Conservation (phyloP, 2,797 vertebrate species). For the Brotogeris chrysoptera region DNA sequence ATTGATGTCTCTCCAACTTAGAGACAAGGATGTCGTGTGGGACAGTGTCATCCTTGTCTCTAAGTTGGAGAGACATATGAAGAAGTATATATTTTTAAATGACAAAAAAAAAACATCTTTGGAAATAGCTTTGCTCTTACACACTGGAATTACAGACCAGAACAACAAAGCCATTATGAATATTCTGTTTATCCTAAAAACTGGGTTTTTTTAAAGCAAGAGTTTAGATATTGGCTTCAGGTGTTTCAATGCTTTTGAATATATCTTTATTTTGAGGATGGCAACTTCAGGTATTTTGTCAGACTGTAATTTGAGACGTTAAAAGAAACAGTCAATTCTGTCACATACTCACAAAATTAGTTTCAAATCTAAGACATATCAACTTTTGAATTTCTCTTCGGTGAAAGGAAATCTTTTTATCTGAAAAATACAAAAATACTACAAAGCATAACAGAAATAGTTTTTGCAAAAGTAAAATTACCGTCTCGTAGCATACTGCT, state of each 20-base stretch:
- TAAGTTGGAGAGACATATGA: background rate
- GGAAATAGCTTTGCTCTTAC: background rate
- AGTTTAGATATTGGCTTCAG: background rate
- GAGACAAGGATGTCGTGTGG: no score
- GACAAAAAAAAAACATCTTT: background rate
- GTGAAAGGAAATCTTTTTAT: background rate
- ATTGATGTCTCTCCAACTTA: no score
- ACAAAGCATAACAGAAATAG: background rate
- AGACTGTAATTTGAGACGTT: background rate
- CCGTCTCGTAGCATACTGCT: constrained; percentile 97
- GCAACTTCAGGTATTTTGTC: background rate
- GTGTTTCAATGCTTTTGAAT: background rate
- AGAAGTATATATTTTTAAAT: background rate
- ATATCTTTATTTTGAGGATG: background rate
- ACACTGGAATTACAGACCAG: background rate
- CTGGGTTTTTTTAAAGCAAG: background rate
- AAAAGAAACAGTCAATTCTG: background rate
- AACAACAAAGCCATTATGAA: background rate
- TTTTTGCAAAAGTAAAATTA: constrained; percentile 55
- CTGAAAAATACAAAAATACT: background rate
- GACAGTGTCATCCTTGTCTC: no score
- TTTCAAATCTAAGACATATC: background rate
- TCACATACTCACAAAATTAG: background rate
- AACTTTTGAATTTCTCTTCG: background rate
- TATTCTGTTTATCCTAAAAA: background rate